phyloP scores from a whole-genome alignment of 2,888 invertebrate genomes.

The Oscheius sp. region DNA sequence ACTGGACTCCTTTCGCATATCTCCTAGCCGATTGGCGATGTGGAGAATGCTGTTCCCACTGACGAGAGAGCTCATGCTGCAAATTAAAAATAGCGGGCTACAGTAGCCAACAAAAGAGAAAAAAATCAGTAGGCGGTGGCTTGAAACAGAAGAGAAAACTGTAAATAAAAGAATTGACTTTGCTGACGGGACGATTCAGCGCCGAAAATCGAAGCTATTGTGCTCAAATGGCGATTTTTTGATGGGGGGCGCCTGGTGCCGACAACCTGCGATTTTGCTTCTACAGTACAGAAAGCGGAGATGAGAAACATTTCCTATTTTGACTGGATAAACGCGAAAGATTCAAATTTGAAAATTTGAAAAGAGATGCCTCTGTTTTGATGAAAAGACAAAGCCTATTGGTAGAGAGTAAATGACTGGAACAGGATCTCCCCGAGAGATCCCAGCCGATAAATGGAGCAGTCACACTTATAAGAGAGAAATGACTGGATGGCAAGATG shows the following conservation, averaged over 20 bases:
- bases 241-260: not conserved
- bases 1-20: not conserved
- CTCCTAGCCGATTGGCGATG: constrained; percentile 27
- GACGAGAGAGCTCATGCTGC: constrained; percentile 26
- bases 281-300: too few relatives aligned
- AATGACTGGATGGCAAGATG: constrained; percentile 11
- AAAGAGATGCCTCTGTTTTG: not conserved
- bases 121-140: not conserved
- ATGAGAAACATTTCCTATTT: too few relatives aligned
- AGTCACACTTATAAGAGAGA: constrained; percentile 19
- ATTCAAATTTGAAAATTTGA: too few relatives aligned
- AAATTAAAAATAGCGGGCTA: not conserved
- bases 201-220: constrained; percentile 25
- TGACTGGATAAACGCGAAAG: too few relatives aligned
- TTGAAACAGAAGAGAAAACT: not conserved
- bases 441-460: constrained; percentile 23
- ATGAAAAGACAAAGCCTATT: not conserved
- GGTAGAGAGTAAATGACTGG: constrained; percentile 1
- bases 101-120: not conserved
- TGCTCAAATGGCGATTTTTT: constrained; percentile 27
- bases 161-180: constrained; percentile 17
- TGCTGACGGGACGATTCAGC: constrained; percentile 11
- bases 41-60: constrained; percentile 28
- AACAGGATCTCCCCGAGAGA: constrained; percentile 14
- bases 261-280: too few relatives aligned